Percentiles rank a stretch among this genome's conserved stretches.
These are phyloP conservation scores for Denticeps clupeoides DNA, from an alignment of 2,797 vertebrate species.

Conservation along the genomic window DNA sequence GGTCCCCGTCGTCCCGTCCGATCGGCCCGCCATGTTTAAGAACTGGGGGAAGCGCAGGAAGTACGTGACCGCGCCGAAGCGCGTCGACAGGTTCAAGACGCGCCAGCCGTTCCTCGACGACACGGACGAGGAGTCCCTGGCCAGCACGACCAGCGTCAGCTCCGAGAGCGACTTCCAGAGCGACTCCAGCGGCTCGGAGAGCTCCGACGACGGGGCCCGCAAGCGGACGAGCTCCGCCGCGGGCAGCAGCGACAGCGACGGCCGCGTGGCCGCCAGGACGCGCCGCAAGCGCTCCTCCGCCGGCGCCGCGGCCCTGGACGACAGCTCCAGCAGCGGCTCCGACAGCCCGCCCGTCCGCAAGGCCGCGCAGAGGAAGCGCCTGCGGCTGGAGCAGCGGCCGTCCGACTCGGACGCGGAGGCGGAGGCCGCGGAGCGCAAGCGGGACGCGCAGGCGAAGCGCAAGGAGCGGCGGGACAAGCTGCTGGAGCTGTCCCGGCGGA, in stretches of 20 bases:
- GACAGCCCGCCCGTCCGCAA: constrained; percentile 25
- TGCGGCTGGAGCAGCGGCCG: too few relatives aligned
- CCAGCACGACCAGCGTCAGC: constrained; percentile 19
- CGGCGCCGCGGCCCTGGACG: constrained; percentile 8
- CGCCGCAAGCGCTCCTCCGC: constrained; percentile 8
- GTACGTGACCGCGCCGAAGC: constrained; percentile 5
- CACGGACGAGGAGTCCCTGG: constrained; percentile 32
- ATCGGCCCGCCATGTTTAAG: too few relatives aligned
- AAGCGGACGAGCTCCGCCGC: not conserved
- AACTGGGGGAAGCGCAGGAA: not conserved
- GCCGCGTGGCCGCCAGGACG: not conserved
- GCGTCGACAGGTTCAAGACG: constrained; percentile 17
- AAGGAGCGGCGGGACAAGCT: constrained; percentile 27
- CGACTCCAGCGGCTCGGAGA: constrained; percentile 11
- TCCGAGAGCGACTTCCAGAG: constrained; percentile 23
- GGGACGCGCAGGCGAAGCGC: constrained; percentile 19
- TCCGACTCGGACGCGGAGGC: constrained; percentile 29
- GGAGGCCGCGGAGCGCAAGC: constrained; percentile 19
- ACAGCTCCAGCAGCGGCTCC: constrained; percentile 18
- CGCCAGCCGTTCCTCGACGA: constrained; percentile 25
- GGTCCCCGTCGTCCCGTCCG: too few relatives aligned
- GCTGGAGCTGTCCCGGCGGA: constrained; percentile 23
- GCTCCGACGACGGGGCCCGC: constrained; percentile 21
- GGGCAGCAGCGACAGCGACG: constrained; percentile 14
- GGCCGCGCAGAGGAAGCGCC: constrained; percentile 18